Evolutionary conservation across 2,113 vertebrate genomes (phyloP).

Genomic region (Colossoma macropomum): DNA sequence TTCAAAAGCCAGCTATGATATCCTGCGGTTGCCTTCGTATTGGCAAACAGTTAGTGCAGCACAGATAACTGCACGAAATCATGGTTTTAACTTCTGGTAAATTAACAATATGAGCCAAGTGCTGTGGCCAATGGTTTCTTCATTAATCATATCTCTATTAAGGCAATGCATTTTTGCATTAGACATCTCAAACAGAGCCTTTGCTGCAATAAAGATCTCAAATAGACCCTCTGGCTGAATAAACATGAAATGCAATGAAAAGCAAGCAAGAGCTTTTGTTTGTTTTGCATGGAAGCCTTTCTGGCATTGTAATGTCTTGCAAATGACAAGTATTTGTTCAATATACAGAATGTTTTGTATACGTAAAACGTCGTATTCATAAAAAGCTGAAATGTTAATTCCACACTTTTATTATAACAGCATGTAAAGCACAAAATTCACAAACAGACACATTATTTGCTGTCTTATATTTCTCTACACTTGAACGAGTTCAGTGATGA

Average conservation of each 20-base stretch:
- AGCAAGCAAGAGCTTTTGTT: no score
- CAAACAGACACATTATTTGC: background rate
- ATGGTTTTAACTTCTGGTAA: background rate
- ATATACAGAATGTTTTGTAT: no score
- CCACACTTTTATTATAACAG: background rate
- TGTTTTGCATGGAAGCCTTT: no score
- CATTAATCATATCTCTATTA: background rate
- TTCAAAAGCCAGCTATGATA: conserved; percentile 47
- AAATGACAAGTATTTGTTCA: no score
- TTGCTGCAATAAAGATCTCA: no score
- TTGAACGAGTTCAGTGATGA: background rate
- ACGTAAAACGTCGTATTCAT: background rate
- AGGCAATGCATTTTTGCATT: background rate
- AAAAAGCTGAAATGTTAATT: background rate
- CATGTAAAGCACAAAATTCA: background rate
- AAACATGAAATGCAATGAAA: no score
- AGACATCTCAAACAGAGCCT: no score
- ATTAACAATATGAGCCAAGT: background rate
- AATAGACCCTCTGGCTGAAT: no score
- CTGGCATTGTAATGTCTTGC: no score
- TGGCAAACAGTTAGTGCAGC: conserved; percentile 26
- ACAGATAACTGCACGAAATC: conserved; percentile 7
- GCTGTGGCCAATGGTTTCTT: background rate
- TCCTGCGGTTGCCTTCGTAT: conserved; percentile 27
- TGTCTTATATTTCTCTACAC: background rate